phyloP scores from a whole-genome alignment of 2,797 vertebrate genomes.

The Clarias platycephalus region DNA sequence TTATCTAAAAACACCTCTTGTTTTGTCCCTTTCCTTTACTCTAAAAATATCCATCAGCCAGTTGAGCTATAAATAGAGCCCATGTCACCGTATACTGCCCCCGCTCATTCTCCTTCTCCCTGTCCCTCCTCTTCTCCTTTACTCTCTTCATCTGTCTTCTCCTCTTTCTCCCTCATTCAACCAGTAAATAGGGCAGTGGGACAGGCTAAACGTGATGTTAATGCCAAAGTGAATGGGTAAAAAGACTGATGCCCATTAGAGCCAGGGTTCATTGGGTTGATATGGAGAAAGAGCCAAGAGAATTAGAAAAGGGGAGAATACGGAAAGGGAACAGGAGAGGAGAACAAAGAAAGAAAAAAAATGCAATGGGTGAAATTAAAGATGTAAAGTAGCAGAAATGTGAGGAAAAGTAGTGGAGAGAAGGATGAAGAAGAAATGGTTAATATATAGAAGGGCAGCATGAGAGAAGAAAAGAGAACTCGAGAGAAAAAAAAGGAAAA shows the following conservation, averaged over 20 bases:
- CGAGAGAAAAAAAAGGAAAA: background rate
- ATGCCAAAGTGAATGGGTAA: slow-evolving; percentile 58
- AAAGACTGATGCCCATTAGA: slow-evolving; percentile 55
- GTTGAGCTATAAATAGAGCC: slow-evolving; percentile 74
- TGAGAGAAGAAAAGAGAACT: background rate
- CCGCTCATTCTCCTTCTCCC: slow-evolving; percentile 64
- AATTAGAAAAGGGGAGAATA: background rate
- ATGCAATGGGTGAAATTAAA: background rate
- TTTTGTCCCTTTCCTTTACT: slow-evolving; percentile 39
- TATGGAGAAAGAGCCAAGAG: slow-evolving; percentile 36
- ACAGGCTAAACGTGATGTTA: slow-evolving; percentile 72
- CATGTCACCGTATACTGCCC: slow-evolving; percentile 70
- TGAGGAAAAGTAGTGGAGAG: background rate
- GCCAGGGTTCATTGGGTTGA: slow-evolving; percentile 34
- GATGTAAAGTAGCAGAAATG: background rate
- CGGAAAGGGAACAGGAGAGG: background rate
- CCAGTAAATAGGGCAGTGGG: slow-evolving; percentile 80
- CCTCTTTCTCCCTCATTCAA: slow-evolving; percentile 55
- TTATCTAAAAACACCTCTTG: slow-evolving; percentile 8
- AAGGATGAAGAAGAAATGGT: background rate
- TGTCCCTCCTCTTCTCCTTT: slow-evolving; percentile 62
- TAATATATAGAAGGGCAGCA: background rate
- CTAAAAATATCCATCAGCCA: slow-evolving; percentile 75
- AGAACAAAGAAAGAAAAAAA: background rate
- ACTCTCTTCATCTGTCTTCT: slow-evolving; percentile 30